A percentile compares a stretch with the other conserved stretches of the same genome.
Conservation (phyloP, 2,888 invertebrate species). For the Eretmocerus hayati region DNA sequence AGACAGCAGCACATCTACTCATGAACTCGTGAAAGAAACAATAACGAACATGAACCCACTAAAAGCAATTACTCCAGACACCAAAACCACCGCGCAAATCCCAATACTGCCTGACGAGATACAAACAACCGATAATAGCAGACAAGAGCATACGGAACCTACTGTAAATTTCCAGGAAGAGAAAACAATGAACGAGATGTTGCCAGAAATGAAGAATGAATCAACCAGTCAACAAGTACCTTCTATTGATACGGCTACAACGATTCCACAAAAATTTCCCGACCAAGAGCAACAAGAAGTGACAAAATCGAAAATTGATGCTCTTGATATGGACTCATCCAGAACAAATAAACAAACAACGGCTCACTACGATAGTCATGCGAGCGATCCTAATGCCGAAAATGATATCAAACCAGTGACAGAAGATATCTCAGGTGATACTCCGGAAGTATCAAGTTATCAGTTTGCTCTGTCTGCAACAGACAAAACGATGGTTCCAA, state of each 20-base stretch:
- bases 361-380: neutral
- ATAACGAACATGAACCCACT: conserved; percentile 22
- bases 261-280: neutral
- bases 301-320: neutral
- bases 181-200: conserved; percentile 8
- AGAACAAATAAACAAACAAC: conserved; percentile 1
- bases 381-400: neutral
- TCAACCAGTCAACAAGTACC: neutral
- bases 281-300: neutral
- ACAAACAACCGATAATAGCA: conserved; percentile 31
- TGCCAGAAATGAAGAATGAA: conserved; percentile 1
- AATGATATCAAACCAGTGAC: conserved; percentile 38
- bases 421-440: conserved; percentile 36
- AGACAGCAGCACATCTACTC: conserved; percentile 19
- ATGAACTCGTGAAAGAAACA: conserved; percentile 23
- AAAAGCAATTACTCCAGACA: conserved; percentile 24
- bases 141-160: conserved; percentile 13
- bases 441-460: conserved; percentile 28
- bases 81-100: conserved; percentile 39
- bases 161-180: conserved; percentile 10
- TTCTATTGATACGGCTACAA: too few species aligned
- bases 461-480: conserved; percentile 32
- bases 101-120: conserved; percentile 42
- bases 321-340: neutral
- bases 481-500: conserved; percentile 14